Base-by-base conservation (phyloP, 2,797 vertebrate genomes). In the Hoplostethus atlanticus region DNA sequence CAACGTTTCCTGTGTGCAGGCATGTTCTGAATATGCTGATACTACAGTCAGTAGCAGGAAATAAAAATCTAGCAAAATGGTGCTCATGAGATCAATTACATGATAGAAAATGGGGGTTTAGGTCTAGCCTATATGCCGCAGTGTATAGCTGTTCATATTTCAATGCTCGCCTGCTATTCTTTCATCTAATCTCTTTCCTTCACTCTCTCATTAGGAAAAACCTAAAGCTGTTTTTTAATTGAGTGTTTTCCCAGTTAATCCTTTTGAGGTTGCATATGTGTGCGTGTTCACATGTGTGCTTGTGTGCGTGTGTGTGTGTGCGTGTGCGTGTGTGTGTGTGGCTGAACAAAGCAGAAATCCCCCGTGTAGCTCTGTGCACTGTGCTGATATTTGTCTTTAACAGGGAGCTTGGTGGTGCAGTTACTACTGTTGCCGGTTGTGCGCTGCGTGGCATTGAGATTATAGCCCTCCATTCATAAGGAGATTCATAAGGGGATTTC, bases 61-160 rank as follows among this genome's bases (percentile, higher is more conserved):
- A 92, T 28, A 67, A 86, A 92, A 84, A 91, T 92, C 87, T 88
- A 92, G 93, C 92, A 93, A 94, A 94, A 94, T 93, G 93, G 93
- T 90, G 93, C 90, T 91, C 31, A 77, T 87, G 90, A 93, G 90
- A 93, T 92, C 92, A 94, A 91, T 94, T 93, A 92, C 90, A 79
- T 89, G 90, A 90, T 91, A 92, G 89, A 94, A 93, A 93, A 93
- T 93, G 93, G 93, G 91, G 93, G 89, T 92, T 92, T 91, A 88
- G 78, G 77, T 89, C 67, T 68, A 61, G 77, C 58, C 73, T 91
- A 90, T 88, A 90, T 70, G 75, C 85, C 72, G 81, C 81, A 72
- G 87, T 47, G 16, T 89, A 88, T 91, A 89, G 85, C 83, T 73
- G 72, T 84, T 91, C 83, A 83, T 83, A 86, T 87, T 88, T 87